Conservation (phyloP, 2,113 vertebrate species). For the Oncorhynchus clarkii region DNA sequence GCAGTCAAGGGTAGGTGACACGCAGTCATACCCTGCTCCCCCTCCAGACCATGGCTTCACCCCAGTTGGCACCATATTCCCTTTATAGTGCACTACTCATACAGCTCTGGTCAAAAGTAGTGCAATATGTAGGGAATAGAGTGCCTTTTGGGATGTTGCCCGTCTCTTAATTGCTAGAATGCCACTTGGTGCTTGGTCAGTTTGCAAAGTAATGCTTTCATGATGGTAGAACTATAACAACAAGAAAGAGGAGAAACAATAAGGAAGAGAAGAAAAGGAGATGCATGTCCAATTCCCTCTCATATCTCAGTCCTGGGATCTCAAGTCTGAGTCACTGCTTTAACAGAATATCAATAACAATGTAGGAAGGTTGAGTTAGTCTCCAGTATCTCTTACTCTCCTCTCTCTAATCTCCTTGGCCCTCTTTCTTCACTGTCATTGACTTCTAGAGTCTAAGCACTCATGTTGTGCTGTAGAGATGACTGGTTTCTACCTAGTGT, state of each 20-base stretch:
- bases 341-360: background rate
- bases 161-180: no score
- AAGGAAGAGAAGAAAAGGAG: background rate
- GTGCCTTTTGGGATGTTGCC: no score
- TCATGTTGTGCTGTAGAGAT: constrained; percentile 48
- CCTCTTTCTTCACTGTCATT: constrained; percentile 50
- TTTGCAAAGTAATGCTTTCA: background rate
- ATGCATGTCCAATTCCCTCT: background rate
- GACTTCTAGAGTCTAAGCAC: constrained; percentile 38
- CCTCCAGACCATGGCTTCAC: background rate
- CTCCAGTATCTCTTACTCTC: background rate
- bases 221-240: background rate
- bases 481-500: constrained; percentile 53
- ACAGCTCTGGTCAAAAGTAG: no score
- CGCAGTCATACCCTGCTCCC: constrained; percentile 9
- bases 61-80: background rate
- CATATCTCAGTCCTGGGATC: background rate
- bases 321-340: background rate
- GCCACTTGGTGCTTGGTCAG: no score
- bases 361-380: background rate
- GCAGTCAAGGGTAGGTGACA: constrained; percentile 25
- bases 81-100: no score
- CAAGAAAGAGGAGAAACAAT: no score
- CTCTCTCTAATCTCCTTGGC: constrained; percentile 30
- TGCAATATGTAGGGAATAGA: no score